A percentile compares a stretch with the other conserved stretches of the same genome.
Evolutionary conservation across 2,113 vertebrate species (phyloP).

Genomic region (Micronycteris hirsuta): DNA sequence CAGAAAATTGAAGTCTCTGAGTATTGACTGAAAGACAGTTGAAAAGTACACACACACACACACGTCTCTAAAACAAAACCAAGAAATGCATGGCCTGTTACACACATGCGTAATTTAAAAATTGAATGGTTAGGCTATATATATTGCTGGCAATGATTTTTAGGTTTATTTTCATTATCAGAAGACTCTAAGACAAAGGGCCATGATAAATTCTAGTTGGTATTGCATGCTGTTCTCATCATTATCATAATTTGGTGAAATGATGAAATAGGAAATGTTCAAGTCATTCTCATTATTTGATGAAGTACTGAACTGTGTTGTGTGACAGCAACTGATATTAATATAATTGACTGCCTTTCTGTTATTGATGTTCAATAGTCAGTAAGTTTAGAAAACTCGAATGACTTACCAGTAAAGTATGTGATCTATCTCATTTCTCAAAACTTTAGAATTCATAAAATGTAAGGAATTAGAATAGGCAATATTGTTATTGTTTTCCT

Average conservation of each 20-base stretch:
- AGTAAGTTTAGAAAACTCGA: conserved; percentile 48
- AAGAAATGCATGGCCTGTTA: neutral
- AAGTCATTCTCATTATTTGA: conserved; percentile 11
- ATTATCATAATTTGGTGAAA: neutral
- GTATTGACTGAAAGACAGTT: neutral
- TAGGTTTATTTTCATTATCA: conserved; percentile 19
- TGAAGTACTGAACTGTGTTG: conserved; percentile 31
- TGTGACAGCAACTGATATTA: conserved; percentile 48
- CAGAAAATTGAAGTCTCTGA: neutral
- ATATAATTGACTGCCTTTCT: conserved; percentile 12
- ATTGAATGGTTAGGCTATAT: neutral
- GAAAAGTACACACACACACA: neutral
- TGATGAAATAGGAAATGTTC: neutral
- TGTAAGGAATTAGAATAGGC: neutral
- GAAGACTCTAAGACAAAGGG: conserved; percentile 47
- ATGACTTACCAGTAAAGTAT: conserved; percentile 23
- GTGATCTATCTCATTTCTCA: conserved; percentile 13
- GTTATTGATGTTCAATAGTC: neutral
- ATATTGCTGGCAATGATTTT: neutral
- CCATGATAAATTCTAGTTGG: neutral
- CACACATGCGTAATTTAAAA: neutral
- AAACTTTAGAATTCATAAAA: neutral
- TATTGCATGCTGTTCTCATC: conserved; percentile 11
- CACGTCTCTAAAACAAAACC: neutral
- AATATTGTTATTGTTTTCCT: neutral